phyloP scores from a whole-genome alignment of 53 echinoderm and acorn worm species.

The Temnopleurus reevesii region DNA sequence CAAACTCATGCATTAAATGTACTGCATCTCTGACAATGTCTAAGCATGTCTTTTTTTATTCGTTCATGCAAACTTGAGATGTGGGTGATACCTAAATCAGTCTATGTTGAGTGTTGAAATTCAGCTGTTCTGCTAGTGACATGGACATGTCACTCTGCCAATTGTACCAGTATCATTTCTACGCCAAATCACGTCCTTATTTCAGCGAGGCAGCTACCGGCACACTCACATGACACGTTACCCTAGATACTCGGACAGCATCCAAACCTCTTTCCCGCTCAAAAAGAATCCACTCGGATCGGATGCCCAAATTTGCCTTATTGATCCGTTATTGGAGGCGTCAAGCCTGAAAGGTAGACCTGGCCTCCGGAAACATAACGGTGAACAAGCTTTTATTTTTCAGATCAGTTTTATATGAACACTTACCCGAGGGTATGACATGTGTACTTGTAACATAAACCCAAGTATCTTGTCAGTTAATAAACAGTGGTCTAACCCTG shows the following conservation, averaged over 20 bases:
- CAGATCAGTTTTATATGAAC: background rate
- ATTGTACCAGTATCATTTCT: background rate
- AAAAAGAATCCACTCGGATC: conserved; percentile 25
- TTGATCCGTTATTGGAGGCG: conserved; percentile 56
- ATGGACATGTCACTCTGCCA: background rate
- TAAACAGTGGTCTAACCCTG: conserved; percentile 3
- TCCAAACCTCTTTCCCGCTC: conserved; percentile 11
- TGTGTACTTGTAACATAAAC: background rate
- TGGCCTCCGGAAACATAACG: conserved; percentile 25
- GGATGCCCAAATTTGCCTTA: conserved; percentile 47
- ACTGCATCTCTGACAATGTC: too few species aligned
- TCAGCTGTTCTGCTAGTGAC: conserved; percentile 11
- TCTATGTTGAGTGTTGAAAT: background rate
- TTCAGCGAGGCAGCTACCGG: background rate
- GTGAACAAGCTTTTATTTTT: conserved; percentile 18
- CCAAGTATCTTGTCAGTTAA: conserved; percentile 37
- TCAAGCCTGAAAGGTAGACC: conserved; percentile 14
- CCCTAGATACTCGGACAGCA: background rate
- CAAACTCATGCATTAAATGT: too few species aligned
- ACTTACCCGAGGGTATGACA: conserved; percentile 8
- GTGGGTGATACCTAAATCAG: background rate
- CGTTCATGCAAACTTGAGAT: too few species aligned
- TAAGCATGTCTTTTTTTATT: too few species aligned
- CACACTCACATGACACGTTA: conserved; percentile 10
- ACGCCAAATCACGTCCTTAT: background rate